These are phyloP conservation scores for Sula dactylatra DNA, from an alignment of 2,113 vertebrate genomes.

Conservation along the genomic window DNA sequence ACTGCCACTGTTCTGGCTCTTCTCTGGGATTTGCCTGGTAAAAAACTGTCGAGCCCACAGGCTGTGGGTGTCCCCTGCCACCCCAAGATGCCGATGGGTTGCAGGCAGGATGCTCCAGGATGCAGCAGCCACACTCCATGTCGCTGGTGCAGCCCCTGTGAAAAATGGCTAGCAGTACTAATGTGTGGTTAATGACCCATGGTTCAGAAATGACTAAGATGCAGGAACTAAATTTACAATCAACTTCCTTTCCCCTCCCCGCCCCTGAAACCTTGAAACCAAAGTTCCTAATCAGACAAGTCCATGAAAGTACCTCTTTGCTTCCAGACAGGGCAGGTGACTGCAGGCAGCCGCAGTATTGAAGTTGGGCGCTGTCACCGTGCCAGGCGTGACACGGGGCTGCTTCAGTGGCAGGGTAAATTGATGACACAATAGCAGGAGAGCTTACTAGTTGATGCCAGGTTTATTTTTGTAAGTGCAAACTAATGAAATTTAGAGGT, in stretches of 20 bases:
- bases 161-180: conserved; percentile 19
- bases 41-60: not conserved
- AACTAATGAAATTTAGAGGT: conserved; percentile 65
- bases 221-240: conserved; percentile 55
- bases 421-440: conserved; percentile 50
- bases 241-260: not conserved
- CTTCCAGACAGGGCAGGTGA: not conserved
- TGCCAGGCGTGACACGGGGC: conserved; percentile 40
- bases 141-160: not conserved
- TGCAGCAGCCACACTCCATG: not conserved
- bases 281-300: not conserved
- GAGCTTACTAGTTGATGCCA: conserved; percentile 38
- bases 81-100: not conserved
- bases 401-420: not conserved
- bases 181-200: conserved; percentile 32
- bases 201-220: conserved; percentile 31
- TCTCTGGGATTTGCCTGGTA: not conserved
- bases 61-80: not conserved
- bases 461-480: conserved; percentile 66
- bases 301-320: not conserved
- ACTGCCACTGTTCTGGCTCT: not conserved
- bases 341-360: not conserved
- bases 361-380: conserved; percentile 9
- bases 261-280: conserved; percentile 2
- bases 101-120: not conserved